phyloP scores from a whole-genome alignment of 2,113 vertebrate genomes.

The Alouatta palliata region DNA sequence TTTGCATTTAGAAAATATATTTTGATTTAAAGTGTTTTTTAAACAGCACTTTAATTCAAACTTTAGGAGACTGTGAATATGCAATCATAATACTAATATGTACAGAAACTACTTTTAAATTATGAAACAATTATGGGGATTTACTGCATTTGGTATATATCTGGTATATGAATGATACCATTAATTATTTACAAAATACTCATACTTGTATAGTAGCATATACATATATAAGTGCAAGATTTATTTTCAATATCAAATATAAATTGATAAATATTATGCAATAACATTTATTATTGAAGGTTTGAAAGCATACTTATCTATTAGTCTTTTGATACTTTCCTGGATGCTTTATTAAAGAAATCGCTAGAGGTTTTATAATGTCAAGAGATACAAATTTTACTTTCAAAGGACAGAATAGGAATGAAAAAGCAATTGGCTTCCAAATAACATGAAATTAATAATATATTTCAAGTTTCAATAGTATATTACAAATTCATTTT shows the following conservation, averaged over 20 bases:
- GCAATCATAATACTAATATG: neutral
- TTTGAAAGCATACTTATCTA: constrained; percentile 25
- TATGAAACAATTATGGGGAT: neutral
- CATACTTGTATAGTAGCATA: neutral
- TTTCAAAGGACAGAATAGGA: neutral
- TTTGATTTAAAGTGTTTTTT: neutral
- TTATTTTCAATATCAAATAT: constrained; percentile 3
- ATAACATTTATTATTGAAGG: constrained; percentile 34
- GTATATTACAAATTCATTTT: neutral
- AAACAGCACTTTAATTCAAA: neutral
- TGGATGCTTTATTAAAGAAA: constrained; percentile 20
- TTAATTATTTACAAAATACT: neutral
- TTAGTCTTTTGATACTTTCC: neutral
- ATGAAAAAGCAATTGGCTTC: neutral
- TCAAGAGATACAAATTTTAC: neutral
- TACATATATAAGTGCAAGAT: neutral
- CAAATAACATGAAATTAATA: constrained; percentile 23
- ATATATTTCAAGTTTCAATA: neutral
- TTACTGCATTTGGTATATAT: neutral
- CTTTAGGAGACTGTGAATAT: neutral
- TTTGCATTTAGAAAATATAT: neutral
- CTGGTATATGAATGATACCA: neutral
- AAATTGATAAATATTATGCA: constrained; percentile 18
- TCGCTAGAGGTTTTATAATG: neutral
- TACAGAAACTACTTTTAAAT: neutral